A percentile compares a stretch with the other conserved stretches of the same genome.
These are phyloP conservation scores for Scaptomyza polygonia DNA, from an alignment of 2,888 invertebrate genomes.

Conservation along the genomic window DNA sequence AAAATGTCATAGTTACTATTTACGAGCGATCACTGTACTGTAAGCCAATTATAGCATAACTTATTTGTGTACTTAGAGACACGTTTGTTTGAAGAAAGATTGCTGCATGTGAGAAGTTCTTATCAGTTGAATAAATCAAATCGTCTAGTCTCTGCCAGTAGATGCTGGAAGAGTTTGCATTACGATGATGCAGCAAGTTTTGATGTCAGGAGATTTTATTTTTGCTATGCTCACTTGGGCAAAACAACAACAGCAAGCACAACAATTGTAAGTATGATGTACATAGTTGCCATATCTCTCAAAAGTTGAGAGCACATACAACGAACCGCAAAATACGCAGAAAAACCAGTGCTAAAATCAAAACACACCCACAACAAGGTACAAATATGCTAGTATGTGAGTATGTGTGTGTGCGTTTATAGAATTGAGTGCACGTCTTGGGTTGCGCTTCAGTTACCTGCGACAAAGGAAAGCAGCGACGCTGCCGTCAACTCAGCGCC, in stretches of 20 bases:
- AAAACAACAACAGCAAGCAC: slow-evolving; percentile 6
- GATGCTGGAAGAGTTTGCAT: slow-evolving; percentile 33
- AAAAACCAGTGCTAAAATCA: slow-evolving; percentile 47
- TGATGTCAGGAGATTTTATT: slow-evolving; percentile 16
- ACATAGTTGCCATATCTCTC: slow-evolving; percentile 35
- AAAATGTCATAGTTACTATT: not conserved
- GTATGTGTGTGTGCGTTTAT: slow-evolving; percentile 27
- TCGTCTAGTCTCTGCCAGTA: slow-evolving; percentile 37
- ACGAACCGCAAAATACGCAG: slow-evolving; percentile 49
- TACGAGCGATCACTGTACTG: slow-evolving; percentile 1
- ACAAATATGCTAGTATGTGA: slow-evolving; percentile 6
- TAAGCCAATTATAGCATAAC: not conserved
- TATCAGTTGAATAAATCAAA: slow-evolving; percentile 34
- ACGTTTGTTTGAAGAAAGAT: slow-evolving; percentile 21
- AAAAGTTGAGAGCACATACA: slow-evolving; percentile 32
- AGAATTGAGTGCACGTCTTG: slow-evolving; percentile 58
- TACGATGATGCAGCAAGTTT: slow-evolving; percentile 43
- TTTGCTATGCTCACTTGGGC: slow-evolving; percentile 49
- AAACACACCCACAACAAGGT: slow-evolving; percentile 37
- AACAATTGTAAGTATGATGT: slow-evolving; percentile 9
- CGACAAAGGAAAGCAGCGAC: slow-evolving; percentile 62
- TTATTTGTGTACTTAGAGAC: slow-evolving; percentile 6
- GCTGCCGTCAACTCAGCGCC: slow-evolving; percentile 38
- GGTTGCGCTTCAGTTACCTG: slow-evolving; percentile 74
- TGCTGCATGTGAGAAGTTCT: slow-evolving; percentile 22